A percentile compares a stretch with the other conserved stretches of the same genome.
Conservation (phyloP, 2,888 invertebrate species). For the Drosophila nr. perissopoda region DNA sequence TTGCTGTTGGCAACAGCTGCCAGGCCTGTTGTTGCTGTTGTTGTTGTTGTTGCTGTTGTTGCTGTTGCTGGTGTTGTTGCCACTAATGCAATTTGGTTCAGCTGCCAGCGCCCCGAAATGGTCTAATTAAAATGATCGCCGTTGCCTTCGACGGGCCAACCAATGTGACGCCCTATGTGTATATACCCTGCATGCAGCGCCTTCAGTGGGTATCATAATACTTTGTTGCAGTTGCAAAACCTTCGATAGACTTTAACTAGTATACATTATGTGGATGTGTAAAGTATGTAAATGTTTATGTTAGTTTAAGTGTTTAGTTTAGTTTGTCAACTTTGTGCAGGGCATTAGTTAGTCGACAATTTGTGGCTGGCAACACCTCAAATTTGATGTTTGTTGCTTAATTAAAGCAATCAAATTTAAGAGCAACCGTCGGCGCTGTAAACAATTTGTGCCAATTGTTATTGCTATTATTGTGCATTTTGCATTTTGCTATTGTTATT, state of each 20-base stretch:
- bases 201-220: neutral
- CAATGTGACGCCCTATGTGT: slow-evolving; percentile 20
- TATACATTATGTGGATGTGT: neutral
- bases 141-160: slow-evolving; percentile 30
- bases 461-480: slow-evolving; percentile 42
- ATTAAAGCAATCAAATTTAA: slow-evolving; percentile 78
- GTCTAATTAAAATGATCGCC: slow-evolving; percentile 72
- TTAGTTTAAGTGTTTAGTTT: no score
- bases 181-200: slow-evolving; percentile 21
- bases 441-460: slow-evolving; percentile 71
- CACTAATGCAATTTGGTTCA: slow-evolving; percentile 36
- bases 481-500: slow-evolving; percentile 45
- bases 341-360: neutral
- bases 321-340: neutral
- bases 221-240: neutral
- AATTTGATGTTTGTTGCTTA: slow-evolving; percentile 52
- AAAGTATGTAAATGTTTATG: neutral
- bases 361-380: neutral
- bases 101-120: slow-evolving; percentile 56
- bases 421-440: slow-evolving; percentile 60
- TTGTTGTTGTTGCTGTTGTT: slow-evolving; percentile 20
- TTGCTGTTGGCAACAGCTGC: slow-evolving; percentile 34
- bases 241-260: neutral
- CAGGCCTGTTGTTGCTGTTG: slow-evolving; percentile 8
- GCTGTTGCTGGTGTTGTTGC: slow-evolving; percentile 19